Evolutionary conservation across 2,113 vertebrate genomes (phyloP).

Genomic region (Cichladusa arquata): DNA sequence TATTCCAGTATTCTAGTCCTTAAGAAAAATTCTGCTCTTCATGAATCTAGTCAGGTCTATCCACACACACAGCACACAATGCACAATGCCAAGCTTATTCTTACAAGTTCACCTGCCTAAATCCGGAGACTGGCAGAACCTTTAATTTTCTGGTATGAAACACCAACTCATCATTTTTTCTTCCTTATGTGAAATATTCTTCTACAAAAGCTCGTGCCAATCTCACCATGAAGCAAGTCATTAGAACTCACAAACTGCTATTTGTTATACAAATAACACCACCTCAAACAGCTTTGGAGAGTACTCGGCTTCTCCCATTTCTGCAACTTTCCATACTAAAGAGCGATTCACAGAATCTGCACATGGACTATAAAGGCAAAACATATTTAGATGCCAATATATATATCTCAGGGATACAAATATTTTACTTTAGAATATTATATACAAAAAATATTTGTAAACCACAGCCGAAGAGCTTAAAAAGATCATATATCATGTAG

Average conservation of each 20-base stretch:
- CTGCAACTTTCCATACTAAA: neutral
- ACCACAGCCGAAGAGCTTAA: neutral
- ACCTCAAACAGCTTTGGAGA: neutral
- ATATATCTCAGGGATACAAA: neutral
- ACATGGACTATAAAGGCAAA: neutral
- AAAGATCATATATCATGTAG: neutral
- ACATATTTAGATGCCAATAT: neutral
- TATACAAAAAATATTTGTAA: neutral
- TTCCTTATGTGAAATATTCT: neutral
- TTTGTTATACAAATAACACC: neutral
- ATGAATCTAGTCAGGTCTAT: neutral
- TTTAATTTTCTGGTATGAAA: neutral
- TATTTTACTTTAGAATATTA: neutral
- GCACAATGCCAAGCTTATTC: neutral
- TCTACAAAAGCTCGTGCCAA: neutral
- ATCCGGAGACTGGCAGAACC: neutral
- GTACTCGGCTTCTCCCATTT: neutral
- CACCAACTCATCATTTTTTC: rapidly evolving
- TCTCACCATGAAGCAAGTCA: neutral
- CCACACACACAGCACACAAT: rapidly evolving
- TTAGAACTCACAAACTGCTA: neutral
- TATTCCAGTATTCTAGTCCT: neutral
- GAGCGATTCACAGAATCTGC: neutral
- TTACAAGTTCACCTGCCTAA: neutral
- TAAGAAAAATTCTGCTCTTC: neutral